phyloP scores from a whole-genome alignment of 1,140 invertebrate genomes.

The Drosophila gunungcola region DNA sequence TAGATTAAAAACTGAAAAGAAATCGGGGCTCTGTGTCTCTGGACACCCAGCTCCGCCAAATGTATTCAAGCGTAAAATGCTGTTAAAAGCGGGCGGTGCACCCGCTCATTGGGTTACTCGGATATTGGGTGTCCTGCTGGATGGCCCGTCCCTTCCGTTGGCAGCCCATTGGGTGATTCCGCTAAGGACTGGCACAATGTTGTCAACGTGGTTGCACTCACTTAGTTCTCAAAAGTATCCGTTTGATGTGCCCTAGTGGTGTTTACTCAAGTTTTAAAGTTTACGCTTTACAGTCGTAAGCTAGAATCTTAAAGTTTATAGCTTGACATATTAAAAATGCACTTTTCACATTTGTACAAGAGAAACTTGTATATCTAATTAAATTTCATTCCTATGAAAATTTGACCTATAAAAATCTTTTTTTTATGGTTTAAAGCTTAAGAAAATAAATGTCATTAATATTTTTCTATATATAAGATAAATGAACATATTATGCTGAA shows the following conservation, averaged over 20 bases:
- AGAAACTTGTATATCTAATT: too few species aligned
- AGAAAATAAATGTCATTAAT: too few species aligned
- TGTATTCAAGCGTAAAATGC: conserved; percentile 78
- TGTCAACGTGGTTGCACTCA: conserved; percentile 25
- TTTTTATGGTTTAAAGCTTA: too few species aligned
- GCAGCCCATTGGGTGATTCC: conserved; percentile 4
- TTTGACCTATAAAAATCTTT: too few species aligned
- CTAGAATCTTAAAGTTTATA: background rate
- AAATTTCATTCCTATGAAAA: too few species aligned
- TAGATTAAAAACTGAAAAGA: conserved; percentile 62
- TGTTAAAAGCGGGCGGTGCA: conserved; percentile 24
- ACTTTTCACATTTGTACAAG: too few species aligned
- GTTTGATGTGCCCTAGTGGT: conserved; percentile 7
- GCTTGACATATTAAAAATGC: too few species aligned
- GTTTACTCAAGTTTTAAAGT: conserved; percentile 1
- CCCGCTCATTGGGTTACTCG: conserved; percentile 24
- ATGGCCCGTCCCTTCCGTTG: background rate
- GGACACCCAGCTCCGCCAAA: conserved; percentile 47
- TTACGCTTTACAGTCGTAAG: background rate
- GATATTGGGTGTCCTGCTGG: conserved; percentile 33
- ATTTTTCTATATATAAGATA: too few species aligned
- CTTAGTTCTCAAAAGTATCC: conserved; percentile 12
- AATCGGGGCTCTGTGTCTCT: conserved; percentile 5
- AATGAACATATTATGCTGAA: too few species aligned
- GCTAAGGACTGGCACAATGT: conserved; percentile 18